Base-by-base conservation (phyloP, 2,113 vertebrate genomes). In the Melanotaenia duboulayi region DNA sequence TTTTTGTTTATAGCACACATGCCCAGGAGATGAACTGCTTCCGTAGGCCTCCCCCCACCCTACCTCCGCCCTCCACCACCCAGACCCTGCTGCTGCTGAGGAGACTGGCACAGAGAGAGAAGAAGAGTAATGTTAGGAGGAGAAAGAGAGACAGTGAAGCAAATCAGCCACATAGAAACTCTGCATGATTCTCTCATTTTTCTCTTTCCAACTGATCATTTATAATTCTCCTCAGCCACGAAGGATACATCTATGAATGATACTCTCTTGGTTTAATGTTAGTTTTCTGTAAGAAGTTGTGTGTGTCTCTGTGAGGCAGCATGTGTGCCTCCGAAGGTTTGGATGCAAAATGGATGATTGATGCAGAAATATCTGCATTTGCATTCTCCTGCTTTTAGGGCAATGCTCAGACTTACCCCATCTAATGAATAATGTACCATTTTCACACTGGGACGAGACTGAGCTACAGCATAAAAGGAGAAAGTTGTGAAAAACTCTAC, bases 381-480 rank as follows among this genome's bases (percentile, higher is more conserved):
- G 68, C 60, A 67, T 74, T 65, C 79, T 75, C 71, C 71, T 20
- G 42, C 68, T 87, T 66, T 74, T 81, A 62, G 58, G 83, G 82
- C 74, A 10, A 63, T 80, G 69, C 65, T 83, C 85, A 82, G 87
- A 89, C 77, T 66, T 71, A n/a, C 55, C 75, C 35, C 58, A 22
- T 51, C 58, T 68, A 22, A 88, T 91, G 77, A 89, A 90, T 92
- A 83, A 89, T 92, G 86, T 57, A 90, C 46, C 40, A 39, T 54
- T 25, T 72, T 77, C 71, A 74, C 65, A 76, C 71, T 65, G 51
- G 71, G 71, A 78, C 35, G 62, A 84, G 73, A 82, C 75, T 48
- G 58, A 68, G 50, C 74, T 63, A 71, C 72, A 60, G 78, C 11
- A 70, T 28, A 20, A 39, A n/a, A 67, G 51, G 49, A 61, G 25